Evolutionary conservation across 2,797 vertebrate species (phyloP), one percentile per base, ranked within the genome.

Genomic region (Meda fulgida): DNA sequence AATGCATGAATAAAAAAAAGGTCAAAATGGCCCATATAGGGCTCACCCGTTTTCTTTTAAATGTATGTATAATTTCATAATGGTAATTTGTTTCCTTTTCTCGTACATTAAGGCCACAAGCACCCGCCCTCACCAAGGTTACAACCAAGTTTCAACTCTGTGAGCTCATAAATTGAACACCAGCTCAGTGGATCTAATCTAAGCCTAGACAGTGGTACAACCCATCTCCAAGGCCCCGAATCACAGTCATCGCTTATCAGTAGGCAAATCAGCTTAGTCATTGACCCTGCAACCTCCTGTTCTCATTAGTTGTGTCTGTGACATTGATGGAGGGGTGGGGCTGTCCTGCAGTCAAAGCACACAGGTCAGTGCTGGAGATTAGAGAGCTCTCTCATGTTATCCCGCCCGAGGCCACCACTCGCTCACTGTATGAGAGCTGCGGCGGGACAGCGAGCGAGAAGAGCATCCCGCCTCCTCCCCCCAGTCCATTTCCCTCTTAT

Each of bases 191-290:
- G 23, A 75, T 31, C 67, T 34, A 75, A 60, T 87, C 38, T 43
- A 16, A 58, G 48, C 26, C 16, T 51, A 84, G 69, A 70, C 14
- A 53, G 65, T 7, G 19, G 69, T 73, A 55, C 46, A 85, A 48
- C 83, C 75, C 71, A 88, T 89, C 80, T 82, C 85, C 87, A 80
- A 78, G 53, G 70, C 85, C 8, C 75, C 76, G 87, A 60, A 11
- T 84, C 92, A 81, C 75, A 80, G 92, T 88, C 78, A 90, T 92
- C 91, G 91, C 92, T 95, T 95, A 96, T 96, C 95, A 96, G 96
- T 95, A 96, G 93, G 94, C 94, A 95, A 96, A 97, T 97, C 96
- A 96, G 94, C 95, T 94, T 90, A 93, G 94, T 90, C 94, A 95
- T 95, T 95, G 94, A 94, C 95, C 95, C 84, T 91, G 76, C 84